Evolutionary conservation across 2,888 invertebrate species (phyloP), one percentile per base, ranked within the genome.

Genomic region (Ephialtes manifestator): DNA sequence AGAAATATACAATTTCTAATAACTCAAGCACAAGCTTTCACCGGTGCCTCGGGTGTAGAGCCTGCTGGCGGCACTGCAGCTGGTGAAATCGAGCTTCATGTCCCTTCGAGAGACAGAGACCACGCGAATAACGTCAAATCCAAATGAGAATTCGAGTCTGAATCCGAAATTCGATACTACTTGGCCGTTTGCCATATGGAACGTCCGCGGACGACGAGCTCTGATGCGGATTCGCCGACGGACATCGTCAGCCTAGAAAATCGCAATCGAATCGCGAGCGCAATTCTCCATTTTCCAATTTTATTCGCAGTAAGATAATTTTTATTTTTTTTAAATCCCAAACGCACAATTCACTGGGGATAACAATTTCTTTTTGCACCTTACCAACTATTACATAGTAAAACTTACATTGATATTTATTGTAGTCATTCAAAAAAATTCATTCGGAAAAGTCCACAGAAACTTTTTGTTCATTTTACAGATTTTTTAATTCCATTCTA

Each of bases 101-200:
- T 72, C 46, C 72, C 58, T 71, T 67, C 31, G 72, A 63, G 74
- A 84, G 78, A 78, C 78, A 46, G 84, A 74, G 75, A 78, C 84
- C 79, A 71, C 85, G 80, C 68, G 28, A 39, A 65, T 39, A 65
- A 35, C 35, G 65, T 65, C 65, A 39, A 87, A 86, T 85, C 84
- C 83, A 84, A 88, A 88, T 86, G 86, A 85, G 88, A 88, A 88
- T 88, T 87, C 83, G 81, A 82, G 87, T 85, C 86, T 82, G 85
- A 85, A 87, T 85, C 84, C 84, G 87, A 87, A 88, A 88, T 88
- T 86, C 87, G 86, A 88, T 87, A 85, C 88, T 83, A 84, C 81
- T 87, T 88, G 88, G 87, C 84, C 75, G 71, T 55, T 68, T 82
- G 86, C 87, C 87, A 87, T 82, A 80, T 84, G 86, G 86, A 82